Evolutionary conservation across 2,888 invertebrate genomes (phyloP).

Genomic region (Ornithoptera priamus): DNA sequence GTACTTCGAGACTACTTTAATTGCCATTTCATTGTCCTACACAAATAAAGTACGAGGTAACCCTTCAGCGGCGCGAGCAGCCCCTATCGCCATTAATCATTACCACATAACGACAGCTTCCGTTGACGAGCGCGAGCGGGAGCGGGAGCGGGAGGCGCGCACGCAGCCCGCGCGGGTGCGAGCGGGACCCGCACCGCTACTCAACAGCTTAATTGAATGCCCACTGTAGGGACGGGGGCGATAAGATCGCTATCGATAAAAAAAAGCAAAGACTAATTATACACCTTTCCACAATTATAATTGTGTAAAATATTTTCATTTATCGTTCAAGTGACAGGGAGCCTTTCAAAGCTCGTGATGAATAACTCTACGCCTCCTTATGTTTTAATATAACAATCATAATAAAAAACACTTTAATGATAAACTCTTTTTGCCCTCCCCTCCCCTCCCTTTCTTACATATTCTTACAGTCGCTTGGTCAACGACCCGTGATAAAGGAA

Average conservation of each 20-base stretch:
- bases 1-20: neutral
- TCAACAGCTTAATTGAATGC: constrained; percentile 74
- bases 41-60: constrained; percentile 35
- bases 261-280: constrained; percentile 23
- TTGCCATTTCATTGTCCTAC: constrained; percentile 31
- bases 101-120: constrained; percentile 65
- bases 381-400: neutral
- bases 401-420: too few relatives aligned
- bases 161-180: constrained; percentile 30
- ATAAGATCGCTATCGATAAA: constrained; percentile 39
- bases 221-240: constrained; percentile 46
- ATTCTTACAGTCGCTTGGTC: too few relatives aligned
- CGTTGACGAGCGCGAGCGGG: constrained; percentile 54
- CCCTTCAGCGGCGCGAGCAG: constrained; percentile 40
- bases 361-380: neutral
- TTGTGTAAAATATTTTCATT: constrained; percentile 25
- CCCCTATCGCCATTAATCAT: constrained; percentile 67
- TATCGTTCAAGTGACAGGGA: constrained; percentile 14
- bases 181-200: constrained; percentile 44
- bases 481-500: too few relatives aligned
- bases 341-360: constrained; percentile 1
- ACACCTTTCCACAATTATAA: constrained; percentile 21
- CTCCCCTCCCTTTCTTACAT: too few relatives aligned
- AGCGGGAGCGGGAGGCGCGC: constrained; percentile 30
- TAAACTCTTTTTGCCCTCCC: too few relatives aligned